Evolutionary conservation across 2,797 vertebrate species (phyloP), one percentile per base, ranked within the genome.

Genomic region (Premnoplex brunnescens): DNA sequence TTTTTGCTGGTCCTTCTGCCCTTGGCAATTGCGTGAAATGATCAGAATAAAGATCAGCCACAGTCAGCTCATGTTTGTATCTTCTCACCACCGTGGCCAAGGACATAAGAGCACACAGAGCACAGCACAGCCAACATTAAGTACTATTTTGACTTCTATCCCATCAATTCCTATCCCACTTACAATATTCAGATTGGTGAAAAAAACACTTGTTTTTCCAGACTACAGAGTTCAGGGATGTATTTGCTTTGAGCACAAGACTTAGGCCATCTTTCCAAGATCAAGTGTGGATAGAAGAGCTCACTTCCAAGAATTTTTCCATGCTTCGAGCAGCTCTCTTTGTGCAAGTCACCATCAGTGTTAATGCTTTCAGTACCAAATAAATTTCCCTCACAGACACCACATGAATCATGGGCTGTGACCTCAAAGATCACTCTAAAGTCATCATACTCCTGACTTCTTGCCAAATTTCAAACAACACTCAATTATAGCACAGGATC

Each of bases 221-320:
- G 34, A 34, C 32, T 20, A 8, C 7, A 9, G 12, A 58, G n/a
- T 43, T 75, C 0, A 5, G 7, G 26, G n/a, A 32, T 7, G 4
- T 13, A 16, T 48, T 22, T 73, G 22, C 23, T 76, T 37, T 32
- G 36, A 75, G 58, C 19, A 76, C 10, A 68, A 76, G 69, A 28
- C 37, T 68, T 12, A 27, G 5, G 43, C 27, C 7, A 28, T 7
- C 55, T 23, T 67, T 71, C 59, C 0, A 6, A 66, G 64, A 41
- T 0, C 2, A 0, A 44, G 10, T 2, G 5, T 17, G n/a, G 56
- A 9, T 2, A 56, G 52, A n/a, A 59, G 26, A 79, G 44, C 10
- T 83, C 16, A 5, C 6, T 66, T 59, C 44, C 58, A 74, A 34
- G 34, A 60, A 36, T 10, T 32, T 37, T 66, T 48, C n/a, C 52